A percentile compares a stretch with the other conserved stretches of the same genome.
These are phyloP conservation scores for Timandra comae DNA, from an alignment of 2,888 invertebrate genomes.

Conservation along the genomic window DNA sequence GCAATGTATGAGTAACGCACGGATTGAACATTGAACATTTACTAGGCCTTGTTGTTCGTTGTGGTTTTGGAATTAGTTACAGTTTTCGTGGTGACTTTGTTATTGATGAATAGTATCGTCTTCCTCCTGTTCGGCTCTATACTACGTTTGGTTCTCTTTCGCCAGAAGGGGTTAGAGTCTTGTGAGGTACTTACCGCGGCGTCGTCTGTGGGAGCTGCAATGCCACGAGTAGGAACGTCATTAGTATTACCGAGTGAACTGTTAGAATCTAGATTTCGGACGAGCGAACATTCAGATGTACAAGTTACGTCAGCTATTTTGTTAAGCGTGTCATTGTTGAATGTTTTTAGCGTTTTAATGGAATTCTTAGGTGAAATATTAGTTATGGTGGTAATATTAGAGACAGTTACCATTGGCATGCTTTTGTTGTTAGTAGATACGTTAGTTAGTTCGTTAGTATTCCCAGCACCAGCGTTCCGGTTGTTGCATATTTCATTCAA, in stretches of 20 bases:
- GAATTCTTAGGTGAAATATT: conserved; percentile 72
- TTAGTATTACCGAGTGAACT: conserved; percentile 23
- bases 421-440: conserved; percentile 60
- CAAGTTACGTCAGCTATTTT: conserved; percentile 45
- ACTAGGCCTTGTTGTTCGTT: conserved; percentile 33
- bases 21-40: conserved; percentile 18
- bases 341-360: conserved; percentile 63
- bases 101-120: conserved; percentile 71
- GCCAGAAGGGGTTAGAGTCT: conserved; percentile 69
- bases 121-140: conserved; percentile 68
- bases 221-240: conserved; percentile 37
- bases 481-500: conserved; percentile 72
- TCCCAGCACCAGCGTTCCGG: conserved; percentile 64
- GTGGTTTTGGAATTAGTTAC: conserved; percentile 34
- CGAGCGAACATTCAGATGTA: conserved; percentile 45
- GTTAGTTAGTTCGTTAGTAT: conserved; percentile 52
- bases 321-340: conserved; percentile 36
- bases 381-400: conserved; percentile 74
- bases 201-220: conserved; percentile 41
- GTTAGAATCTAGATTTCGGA: conserved; percentile 32
- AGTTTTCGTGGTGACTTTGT: conserved; percentile 56
- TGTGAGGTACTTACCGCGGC: conserved; percentile 59
- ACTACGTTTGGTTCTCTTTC: conserved; percentile 57
- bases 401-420: conserved; percentile 76
- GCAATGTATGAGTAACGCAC: conserved; percentile 64